These are phyloP conservation scores for Loris lydekkerianus DNA, from an alignment of 2,797 vertebrate species.

Conservation along the genomic window DNA sequence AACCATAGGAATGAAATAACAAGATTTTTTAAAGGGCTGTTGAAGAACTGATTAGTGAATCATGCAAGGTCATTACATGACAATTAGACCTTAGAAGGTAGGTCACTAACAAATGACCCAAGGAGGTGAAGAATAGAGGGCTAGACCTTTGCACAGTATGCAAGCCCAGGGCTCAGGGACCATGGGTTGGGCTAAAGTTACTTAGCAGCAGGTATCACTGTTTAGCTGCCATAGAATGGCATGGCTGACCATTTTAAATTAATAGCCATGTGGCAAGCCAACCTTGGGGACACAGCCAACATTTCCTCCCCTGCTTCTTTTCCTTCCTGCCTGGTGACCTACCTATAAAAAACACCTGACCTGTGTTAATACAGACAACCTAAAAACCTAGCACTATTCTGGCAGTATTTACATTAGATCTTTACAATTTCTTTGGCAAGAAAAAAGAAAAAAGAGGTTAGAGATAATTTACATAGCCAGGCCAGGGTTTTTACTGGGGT, in stretches of 20 bases:
- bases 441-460: background rate
- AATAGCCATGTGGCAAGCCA: fast-evolving
- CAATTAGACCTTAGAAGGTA: background rate
- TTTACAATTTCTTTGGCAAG: background rate
- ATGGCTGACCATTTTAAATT: background rate
- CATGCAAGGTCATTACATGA: background rate
- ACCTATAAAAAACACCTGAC: background rate
- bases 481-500: background rate
- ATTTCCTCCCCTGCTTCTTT: background rate
- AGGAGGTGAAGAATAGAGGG: fast-evolving
- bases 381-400: background rate
- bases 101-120: background rate
- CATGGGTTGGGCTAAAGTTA: fast-evolving
- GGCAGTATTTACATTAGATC: background rate
- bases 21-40: background rate
- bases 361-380: background rate
- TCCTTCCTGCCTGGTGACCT: background rate
- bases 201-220: background rate
- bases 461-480: background rate
- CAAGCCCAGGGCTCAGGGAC: background rate
- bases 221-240: background rate
- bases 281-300: background rate
- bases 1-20: background rate
- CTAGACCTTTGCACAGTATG: fast-evolving
- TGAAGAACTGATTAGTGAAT: background rate